Percentiles rank a stretch among this genome's conserved stretches.
phyloP scores from a whole-genome alignment of 2,113 vertebrate species.

The Gobiocypris rarus region DNA sequence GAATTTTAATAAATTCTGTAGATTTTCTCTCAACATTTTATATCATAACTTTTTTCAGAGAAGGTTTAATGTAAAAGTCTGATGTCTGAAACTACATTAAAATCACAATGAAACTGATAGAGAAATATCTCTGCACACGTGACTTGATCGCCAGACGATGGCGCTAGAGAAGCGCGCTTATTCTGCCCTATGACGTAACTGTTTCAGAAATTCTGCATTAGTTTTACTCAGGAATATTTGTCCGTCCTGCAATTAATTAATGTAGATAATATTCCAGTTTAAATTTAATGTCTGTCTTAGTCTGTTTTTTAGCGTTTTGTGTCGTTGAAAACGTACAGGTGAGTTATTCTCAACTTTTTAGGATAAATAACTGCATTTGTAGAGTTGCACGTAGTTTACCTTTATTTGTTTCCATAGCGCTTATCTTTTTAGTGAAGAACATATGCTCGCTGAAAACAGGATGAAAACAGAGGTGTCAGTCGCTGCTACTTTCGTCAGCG shows the following conservation, averaged over 20 bases:
- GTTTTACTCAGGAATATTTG: background rate
- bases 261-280: background rate
- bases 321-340: background rate
- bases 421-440: background rate
- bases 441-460: slow-evolving; percentile 32
- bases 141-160: background rate
- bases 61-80: too few species aligned
- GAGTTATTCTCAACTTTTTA: background rate
- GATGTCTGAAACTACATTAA: background rate
- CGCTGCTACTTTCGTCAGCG: slow-evolving; percentile 79
- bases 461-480: slow-evolving; percentile 81
- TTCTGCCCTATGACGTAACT: background rate
- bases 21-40: background rate
- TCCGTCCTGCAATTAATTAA: background rate
- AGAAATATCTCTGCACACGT: background rate
- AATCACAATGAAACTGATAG: background rate
- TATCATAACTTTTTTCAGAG: too few species aligned
- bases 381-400: background rate
- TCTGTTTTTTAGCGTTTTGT: background rate
- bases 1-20: background rate
- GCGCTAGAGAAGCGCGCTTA: background rate
- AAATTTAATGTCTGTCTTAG: background rate
- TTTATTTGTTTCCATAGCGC: background rate
- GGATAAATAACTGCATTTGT: background rate
- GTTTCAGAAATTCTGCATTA: background rate